Evolutionary conservation across 2,797 vertebrate genomes (phyloP), one percentile per base, ranked within the genome.

Genomic region (Esox lucius): DNA sequence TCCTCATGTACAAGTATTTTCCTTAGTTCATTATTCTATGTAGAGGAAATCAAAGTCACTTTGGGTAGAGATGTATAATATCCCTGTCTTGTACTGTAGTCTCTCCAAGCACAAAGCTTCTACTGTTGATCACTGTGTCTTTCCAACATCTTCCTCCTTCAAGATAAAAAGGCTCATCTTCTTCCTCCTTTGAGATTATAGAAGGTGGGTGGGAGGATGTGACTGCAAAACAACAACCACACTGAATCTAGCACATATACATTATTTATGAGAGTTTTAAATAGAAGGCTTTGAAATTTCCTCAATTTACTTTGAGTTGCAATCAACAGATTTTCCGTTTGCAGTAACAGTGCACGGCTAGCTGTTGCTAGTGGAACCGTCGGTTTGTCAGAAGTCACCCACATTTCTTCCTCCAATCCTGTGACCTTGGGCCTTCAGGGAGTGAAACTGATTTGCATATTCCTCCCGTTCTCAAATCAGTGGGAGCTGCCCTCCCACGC

Each of bases 371-470:
- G 71, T 75, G 74, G 70, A 75, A 77, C 66, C 19, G 73, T 77
- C 72, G 71, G 31, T 24, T 77, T 35, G 64, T 51, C 4, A 78
- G 65, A 72, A 64, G 35, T 79, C 78, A 7, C 77, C 83, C 75
- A 85, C 83, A 62, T 80, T 75, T 75, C 42, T 77, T 81, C 77
- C 68, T 28, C 79, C 83, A 79, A 70, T 51, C 0, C 8, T 48
- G 13, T 76, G 68, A 74, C 24, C 19, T 28, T 76, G 71, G 72
- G 76, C 78, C 61, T 75, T 69, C 49, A 81, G 76, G 69, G 68
- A 42, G 73, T 73, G 75, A 74, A 76, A 74, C 72, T 65, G 33
- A 83, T 72, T 79, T 73, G 78, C 71, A 77, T 68, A 19, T 73
- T 73, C 80, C 83, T 79, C 15, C 17, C 24, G 6, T 16, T 73